Evolutionary conservation across 2,888 invertebrate genomes (phyloP).

Genomic region (Perithous albicinctus): DNA sequence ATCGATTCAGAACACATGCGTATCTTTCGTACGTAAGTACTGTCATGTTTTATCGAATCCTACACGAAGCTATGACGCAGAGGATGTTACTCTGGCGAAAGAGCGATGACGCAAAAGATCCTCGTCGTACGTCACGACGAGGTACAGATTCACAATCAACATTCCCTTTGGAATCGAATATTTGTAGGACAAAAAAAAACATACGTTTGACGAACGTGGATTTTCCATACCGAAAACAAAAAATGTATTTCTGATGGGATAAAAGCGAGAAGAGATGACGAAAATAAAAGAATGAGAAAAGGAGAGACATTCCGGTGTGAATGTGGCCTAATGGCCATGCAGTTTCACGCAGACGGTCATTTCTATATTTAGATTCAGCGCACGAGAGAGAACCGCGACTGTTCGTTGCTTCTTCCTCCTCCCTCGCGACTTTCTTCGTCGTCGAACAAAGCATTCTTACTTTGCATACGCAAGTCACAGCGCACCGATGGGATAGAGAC

Average conservation of each 20-base stretch:
- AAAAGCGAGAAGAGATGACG: constrained; percentile 7
- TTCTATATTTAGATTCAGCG: constrained; percentile 84
- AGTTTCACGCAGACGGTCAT: constrained; percentile 81
- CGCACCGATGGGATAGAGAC: constrained; percentile 55
- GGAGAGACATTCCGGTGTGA: constrained; percentile 71
- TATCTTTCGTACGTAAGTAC: constrained; percentile 6
- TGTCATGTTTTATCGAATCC: constrained; percentile 40
- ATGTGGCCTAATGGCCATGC: constrained; percentile 77
- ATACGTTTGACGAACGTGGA: neutral
- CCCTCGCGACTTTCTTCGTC: constrained; percentile 81
- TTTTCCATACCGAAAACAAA: constrained; percentile 6
- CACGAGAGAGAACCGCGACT: constrained; percentile 50
- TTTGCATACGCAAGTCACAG: constrained; percentile 42
- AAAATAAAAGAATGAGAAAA: constrained; percentile 45
- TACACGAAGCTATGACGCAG: constrained; percentile 52
- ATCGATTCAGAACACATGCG: constrained; percentile 9
- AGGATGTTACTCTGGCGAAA: constrained; percentile 51
- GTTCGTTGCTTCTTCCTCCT: constrained; percentile 69
- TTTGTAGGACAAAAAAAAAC: neutral
- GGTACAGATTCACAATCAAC: constrained; percentile 17
- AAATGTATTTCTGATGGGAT: neutral
- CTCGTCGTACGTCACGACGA: constrained; percentile 49
- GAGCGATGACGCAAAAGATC: constrained; percentile 60
- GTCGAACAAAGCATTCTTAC: constrained; percentile 82
- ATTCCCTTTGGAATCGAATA: constrained; percentile 4